phyloP scores from a whole-genome alignment of 2,113 vertebrate species.

The Drymodes brunneopygia region DNA sequence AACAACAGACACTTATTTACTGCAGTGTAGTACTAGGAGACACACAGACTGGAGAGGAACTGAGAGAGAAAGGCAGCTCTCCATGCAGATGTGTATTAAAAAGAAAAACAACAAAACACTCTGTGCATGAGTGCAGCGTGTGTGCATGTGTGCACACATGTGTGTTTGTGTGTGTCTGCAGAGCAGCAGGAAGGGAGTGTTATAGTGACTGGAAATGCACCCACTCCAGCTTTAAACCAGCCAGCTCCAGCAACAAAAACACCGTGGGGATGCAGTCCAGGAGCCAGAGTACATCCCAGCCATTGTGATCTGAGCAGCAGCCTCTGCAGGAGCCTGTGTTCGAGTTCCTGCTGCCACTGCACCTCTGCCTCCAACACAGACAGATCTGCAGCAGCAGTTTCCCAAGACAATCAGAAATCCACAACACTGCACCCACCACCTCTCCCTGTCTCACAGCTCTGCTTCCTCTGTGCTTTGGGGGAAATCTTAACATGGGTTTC shows the following conservation, averaged over 20 bases:
- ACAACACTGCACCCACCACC: rapidly evolving
- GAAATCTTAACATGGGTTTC: background rate
- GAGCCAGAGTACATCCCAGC: background rate
- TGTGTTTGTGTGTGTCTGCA: background rate
- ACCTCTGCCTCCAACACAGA: background rate
- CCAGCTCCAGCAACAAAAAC: background rate
- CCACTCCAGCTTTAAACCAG: background rate
- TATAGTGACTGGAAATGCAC: background rate
- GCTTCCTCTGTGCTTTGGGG: background rate
- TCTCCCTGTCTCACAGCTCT: background rate
- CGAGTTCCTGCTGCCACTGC: rapidly evolving
- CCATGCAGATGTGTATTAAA: background rate
- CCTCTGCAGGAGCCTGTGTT: background rate
- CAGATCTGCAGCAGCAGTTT: rapidly evolving
- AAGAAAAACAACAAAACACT: background rate
- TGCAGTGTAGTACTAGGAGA: constrained; percentile 15
- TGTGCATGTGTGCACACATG: rapidly evolving
- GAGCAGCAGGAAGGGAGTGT: background rate
- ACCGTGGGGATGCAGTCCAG: background rate
- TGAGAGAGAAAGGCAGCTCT: background rate
- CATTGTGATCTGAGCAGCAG: background rate
- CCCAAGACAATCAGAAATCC: background rate
- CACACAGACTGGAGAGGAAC: background rate
- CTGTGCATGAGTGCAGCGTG: no score
- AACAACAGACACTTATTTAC: constrained; percentile 44